These are phyloP conservation scores for Drosophila cardini DNA, from an alignment of 1,140 invertebrate species.

Conservation along the genomic window DNA sequence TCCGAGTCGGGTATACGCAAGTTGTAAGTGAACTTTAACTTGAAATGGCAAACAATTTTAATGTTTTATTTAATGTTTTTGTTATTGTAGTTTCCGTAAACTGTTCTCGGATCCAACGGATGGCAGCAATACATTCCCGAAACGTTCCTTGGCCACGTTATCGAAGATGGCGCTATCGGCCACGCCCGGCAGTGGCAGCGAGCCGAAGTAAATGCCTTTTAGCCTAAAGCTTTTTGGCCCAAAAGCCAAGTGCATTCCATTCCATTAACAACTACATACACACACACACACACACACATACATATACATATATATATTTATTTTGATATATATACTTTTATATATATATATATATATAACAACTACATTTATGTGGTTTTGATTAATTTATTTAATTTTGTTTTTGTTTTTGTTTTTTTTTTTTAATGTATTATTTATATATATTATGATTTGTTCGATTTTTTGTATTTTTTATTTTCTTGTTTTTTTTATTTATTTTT, in stretches of 20 bases:
- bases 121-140: constrained; percentile 88
- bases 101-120: constrained; percentile 89
- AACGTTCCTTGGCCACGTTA: constrained; percentile 89
- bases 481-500: constrained; percentile 61
- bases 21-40: constrained; percentile 91
- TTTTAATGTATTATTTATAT: too few species aligned
- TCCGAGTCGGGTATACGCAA: constrained; percentile 95
- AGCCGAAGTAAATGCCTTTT: constrained; percentile 73
- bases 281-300: too few species aligned
- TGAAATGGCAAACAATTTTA: too few species aligned
- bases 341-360: neutral
- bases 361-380: too few species aligned
- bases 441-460: constrained; percentile 11
- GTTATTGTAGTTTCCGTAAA: constrained; percentile 87
- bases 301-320: neutral
- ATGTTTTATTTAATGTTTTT: neutral
- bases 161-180: constrained; percentile 89
- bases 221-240: too few species aligned
- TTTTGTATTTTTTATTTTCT: constrained; percentile 39
- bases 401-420: too few species aligned
- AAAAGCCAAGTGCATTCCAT: constrained; percentile 57
- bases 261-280: too few species aligned
- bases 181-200: constrained; percentile 67
- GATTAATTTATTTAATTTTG: too few species aligned
- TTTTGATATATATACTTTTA: neutral